These are phyloP conservation scores for Bubo scandiacus DNA, from an alignment of 2,113 vertebrate species.

Conservation along the genomic window DNA sequence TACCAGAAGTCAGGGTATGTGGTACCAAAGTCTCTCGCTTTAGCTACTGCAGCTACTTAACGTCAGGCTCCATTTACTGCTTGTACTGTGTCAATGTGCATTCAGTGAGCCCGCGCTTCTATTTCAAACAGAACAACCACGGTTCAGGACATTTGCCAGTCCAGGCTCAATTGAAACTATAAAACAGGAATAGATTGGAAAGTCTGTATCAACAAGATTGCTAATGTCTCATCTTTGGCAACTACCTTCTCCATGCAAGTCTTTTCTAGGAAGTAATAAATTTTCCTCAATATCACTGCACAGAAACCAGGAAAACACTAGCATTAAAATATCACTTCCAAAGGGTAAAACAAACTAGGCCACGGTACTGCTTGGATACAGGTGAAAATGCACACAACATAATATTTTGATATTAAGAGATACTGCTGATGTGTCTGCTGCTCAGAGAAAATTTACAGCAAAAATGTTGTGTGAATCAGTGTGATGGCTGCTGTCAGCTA, in stretches of 20 bases:
- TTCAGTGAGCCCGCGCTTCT: rapidly evolving
- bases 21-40: not conserved
- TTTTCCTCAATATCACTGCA: not conserved
- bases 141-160: not conserved
- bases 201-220: not conserved
- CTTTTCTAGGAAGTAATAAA: not conserved
- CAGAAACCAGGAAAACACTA: not conserved
- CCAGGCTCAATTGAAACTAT: not conserved
- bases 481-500: not conserved
- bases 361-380: not conserved
- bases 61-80: not conserved
- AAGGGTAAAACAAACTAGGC: not conserved
- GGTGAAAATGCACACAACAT: not conserved
- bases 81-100: not conserved
- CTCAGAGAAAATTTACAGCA: not conserved
- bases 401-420: not conserved
- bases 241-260: not conserved
- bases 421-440: not conserved
- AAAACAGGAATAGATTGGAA: not conserved
- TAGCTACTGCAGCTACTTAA: not conserved
- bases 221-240: not conserved
- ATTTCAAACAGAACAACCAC: not conserved
- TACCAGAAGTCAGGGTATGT: not conserved
- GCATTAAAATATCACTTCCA: not conserved
- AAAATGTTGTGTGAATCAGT: not conserved